A percentile compares a stretch with the other conserved stretches of the same genome.
Evolutionary conservation across 2,113 vertebrate genomes (phyloP).

Genomic region (Microcebus jonahi): DNA sequence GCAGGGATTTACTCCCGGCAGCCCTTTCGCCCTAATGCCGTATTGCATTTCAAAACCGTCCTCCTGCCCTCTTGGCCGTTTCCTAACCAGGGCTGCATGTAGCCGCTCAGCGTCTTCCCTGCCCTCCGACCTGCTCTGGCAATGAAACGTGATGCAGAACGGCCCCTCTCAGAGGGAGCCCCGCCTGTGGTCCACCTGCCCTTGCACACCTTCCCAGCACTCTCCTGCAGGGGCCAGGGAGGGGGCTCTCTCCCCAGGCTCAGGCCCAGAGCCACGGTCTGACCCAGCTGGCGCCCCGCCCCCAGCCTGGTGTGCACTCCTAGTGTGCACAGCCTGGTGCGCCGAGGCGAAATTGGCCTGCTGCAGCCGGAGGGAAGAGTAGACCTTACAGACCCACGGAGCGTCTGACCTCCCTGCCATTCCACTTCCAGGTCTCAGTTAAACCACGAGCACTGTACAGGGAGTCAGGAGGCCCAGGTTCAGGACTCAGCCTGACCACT

Average conservation of each 20-base stretch:
- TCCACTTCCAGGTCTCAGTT: background rate
- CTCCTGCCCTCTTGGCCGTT: background rate
- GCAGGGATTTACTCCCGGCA: background rate
- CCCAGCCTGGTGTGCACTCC: accelerated
- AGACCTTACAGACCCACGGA: background rate
- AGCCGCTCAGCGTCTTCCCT: background rate
- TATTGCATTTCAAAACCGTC: constrained; percentile 68
- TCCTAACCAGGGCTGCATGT: constrained; percentile 1
- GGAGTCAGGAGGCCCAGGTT: background rate
- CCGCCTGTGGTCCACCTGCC: background rate
- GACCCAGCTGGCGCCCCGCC: background rate
- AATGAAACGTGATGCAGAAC: background rate
- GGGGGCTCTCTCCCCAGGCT: background rate
- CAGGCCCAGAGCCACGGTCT: background rate
- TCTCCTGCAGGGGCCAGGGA: background rate
- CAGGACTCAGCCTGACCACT: background rate
- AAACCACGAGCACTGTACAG: background rate
- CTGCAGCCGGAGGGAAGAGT: accelerated
- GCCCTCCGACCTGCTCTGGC: background rate
- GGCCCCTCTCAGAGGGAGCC: background rate
- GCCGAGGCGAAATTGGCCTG: accelerated
- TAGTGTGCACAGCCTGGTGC: accelerated
- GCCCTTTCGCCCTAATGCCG: background rate
- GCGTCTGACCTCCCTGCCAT: background rate
- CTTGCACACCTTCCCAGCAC: background rate